Percentiles rank a stretch among this genome's conserved stretches.
Evolutionary conservation across 2,888 invertebrate genomes (phyloP).

Genomic region (Polyploca ridens): DNA sequence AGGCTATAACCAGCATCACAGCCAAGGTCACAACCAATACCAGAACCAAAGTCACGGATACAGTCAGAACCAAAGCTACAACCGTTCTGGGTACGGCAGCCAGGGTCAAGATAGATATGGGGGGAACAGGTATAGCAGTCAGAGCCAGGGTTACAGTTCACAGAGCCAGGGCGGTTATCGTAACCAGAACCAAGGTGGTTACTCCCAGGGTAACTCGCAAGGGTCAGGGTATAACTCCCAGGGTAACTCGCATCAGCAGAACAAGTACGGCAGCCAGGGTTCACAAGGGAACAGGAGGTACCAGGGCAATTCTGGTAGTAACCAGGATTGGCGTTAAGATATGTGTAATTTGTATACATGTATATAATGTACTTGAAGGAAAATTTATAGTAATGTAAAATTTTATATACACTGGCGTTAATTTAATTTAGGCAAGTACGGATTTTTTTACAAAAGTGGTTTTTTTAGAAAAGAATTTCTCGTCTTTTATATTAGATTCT

Average conservation of each 20-base stretch:
- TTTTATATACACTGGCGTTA: too few relatives aligned
- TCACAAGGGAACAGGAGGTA: slow-evolving; percentile 27
- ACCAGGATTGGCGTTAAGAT: slow-evolving; percentile 22
- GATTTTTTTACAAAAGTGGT: too few relatives aligned
- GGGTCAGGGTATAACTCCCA: slow-evolving; percentile 15
- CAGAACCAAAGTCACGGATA: slow-evolving; percentile 9
- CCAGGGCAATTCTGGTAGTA: slow-evolving; percentile 19
- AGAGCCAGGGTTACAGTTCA: slow-evolving; percentile 28
- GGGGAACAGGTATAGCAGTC: slow-evolving; percentile 14
- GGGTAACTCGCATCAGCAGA: slow-evolving; percentile 13
- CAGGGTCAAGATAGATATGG: slow-evolving; percentile 36
- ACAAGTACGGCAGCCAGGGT: slow-evolving; percentile 12
- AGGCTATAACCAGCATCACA: slow-evolving; percentile 25
- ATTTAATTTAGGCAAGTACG: too few relatives aligned
- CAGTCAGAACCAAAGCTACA: not conserved
- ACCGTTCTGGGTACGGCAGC: slow-evolving; percentile 18
- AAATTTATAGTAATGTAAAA: not conserved
- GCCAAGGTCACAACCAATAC: slow-evolving; percentile 36
- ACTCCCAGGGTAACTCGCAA: slow-evolving; percentile 20
- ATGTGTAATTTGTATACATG: not conserved
- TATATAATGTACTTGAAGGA: not conserved
- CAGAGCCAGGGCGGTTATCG: slow-evolving; percentile 21
- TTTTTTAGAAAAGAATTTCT: too few relatives aligned
- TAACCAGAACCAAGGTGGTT: slow-evolving; percentile 19
- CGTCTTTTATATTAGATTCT: too few relatives aligned